phyloP scores from a whole-genome alignment of 2,888 invertebrate species.

The Melinopterus prodromus region DNA sequence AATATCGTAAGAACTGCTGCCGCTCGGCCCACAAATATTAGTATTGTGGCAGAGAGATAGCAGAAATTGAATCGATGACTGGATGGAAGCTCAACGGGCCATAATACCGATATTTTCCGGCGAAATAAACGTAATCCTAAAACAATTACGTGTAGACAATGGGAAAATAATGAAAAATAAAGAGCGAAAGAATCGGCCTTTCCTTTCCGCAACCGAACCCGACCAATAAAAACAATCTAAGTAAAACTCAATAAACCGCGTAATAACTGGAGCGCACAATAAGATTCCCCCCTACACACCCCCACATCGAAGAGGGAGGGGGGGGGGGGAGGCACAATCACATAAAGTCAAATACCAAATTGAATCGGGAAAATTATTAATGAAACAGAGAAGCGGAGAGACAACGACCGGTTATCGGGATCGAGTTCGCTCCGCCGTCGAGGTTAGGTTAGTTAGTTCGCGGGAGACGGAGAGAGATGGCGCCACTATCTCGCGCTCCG shows the following conservation, averaged over 20 bases:
- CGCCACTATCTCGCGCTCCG: background rate
- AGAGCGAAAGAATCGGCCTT: conserved; percentile 46
- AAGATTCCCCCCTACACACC: conserved; percentile 46
- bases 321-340: conserved; percentile 50
- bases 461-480: conserved; percentile 6
- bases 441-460: conserved; percentile 37
- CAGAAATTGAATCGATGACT: background rate
- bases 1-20: too few relatives aligned
- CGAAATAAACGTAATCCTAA: conserved; percentile 41
- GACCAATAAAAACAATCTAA: conserved; percentile 55
- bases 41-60: background rate
- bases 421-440: conserved; percentile 28
- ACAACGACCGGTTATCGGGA: conserved; percentile 51
- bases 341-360: conserved; percentile 58
- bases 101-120: conserved; percentile 37
- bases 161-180: conserved; percentile 54
- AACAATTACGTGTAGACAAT: conserved; percentile 51
- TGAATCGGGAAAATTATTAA: conserved; percentile 59
- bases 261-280: conserved; percentile 55
- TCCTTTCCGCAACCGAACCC: conserved; percentile 12
- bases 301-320: background rate
- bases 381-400: conserved; percentile 50
- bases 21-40: too few relatives aligned
- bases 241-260: conserved; percentile 57
- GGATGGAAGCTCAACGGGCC: conserved; percentile 5